These are phyloP conservation scores for Diorhabda carinulata DNA, from an alignment of 1,140 invertebrate genomes.

Conservation along the genomic window DNA sequence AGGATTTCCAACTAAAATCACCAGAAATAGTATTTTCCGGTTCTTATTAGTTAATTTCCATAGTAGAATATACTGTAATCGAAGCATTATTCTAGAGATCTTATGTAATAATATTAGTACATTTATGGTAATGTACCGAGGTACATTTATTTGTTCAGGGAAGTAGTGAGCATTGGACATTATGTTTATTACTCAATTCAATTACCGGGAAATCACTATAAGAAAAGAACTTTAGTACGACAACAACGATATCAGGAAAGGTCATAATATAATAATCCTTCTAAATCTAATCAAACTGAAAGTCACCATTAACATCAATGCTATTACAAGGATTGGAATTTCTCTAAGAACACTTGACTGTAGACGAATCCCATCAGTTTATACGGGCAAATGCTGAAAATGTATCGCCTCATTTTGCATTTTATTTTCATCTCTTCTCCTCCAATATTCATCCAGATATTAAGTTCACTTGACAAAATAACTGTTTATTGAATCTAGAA, in stretches of 20 bases:
- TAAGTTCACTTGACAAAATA: neutral
- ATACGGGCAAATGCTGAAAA: neutral
- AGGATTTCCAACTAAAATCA: neutral
- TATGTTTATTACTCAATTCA: neutral
- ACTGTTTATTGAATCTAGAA: too few species aligned
- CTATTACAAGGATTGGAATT: neutral
- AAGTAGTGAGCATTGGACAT: neutral
- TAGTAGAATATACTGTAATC: neutral
- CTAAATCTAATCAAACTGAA: constrained; percentile 2
- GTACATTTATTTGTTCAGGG: too few species aligned
- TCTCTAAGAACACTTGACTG: neutral
- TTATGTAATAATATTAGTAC: neutral
- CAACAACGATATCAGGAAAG: neutral
- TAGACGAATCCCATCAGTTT: neutral
- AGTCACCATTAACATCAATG: neutral
- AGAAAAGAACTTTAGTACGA: neutral
- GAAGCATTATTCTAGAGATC: neutral
- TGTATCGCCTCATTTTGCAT: neutral
- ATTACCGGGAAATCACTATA: neutral
- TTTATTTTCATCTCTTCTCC: neutral
- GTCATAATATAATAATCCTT: neutral
- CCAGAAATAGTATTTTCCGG: neutral
- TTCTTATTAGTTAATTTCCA: neutral
- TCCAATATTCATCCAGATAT: neutral
- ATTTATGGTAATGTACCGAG: too few species aligned